phyloP scores from a whole-genome alignment of 1,140 invertebrate genomes.

The Saxidomus purpurata region DNA sequence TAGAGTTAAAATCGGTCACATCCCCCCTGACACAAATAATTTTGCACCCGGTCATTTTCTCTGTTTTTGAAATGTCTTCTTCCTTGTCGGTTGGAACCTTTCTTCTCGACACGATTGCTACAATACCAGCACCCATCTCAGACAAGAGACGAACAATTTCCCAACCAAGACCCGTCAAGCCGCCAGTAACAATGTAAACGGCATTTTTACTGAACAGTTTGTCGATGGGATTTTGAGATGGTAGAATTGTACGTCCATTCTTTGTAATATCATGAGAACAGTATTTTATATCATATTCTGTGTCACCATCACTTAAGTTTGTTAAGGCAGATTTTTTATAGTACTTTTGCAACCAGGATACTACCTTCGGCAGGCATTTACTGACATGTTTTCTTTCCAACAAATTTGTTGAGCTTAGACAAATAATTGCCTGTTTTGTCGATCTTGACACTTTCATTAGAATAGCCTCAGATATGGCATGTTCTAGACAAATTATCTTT shows the following conservation, averaged over 20 bases:
- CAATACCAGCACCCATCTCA: slow-evolving; percentile 40
- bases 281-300: no score
- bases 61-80: background rate
- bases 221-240: background rate
- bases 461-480: background rate
- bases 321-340: no score
- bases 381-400: background rate
- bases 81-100: background rate
- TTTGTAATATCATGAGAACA: background rate
- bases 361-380: background rate
- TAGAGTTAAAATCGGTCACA: slow-evolving; percentile 16
- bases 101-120: slow-evolving; percentile 38
- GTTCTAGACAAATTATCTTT: background rate
- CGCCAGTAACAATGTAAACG: slow-evolving; percentile 54
- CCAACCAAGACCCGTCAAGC: slow-evolving; percentile 55
- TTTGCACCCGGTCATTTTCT: background rate
- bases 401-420: background rate
- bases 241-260: background rate
- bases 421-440: background rate
- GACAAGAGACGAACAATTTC: slow-evolving; percentile 24
- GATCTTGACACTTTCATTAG: no score
- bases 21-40: no score
- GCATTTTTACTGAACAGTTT: slow-evolving; percentile 45
- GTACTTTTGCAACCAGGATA: background rate
- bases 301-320: no score